phyloP scores from a whole-genome alignment of 2,888 invertebrate species.

The Ferdinandea cuprea region DNA sequence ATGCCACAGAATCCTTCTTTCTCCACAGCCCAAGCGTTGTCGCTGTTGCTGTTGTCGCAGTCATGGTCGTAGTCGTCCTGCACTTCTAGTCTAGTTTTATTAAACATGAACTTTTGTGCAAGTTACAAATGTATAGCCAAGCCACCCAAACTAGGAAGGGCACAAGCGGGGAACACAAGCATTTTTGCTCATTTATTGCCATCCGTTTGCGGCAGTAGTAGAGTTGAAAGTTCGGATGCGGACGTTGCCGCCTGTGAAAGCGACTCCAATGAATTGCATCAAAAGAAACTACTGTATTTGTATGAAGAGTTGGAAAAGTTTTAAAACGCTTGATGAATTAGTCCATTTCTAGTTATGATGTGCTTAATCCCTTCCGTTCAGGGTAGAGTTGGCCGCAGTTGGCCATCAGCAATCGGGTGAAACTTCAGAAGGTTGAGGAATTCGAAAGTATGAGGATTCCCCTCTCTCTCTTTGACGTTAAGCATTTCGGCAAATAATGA shows the following conservation, averaged over 20 bases:
- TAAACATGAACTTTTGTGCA: conserved; percentile 35
- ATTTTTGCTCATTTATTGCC: conserved; percentile 28
- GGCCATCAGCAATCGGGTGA: background rate
- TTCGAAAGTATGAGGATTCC: background rate
- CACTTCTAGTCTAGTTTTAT: conserved; percentile 37
- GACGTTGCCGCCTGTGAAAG: background rate
- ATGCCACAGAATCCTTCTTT: conserved; percentile 37
- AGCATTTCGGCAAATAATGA: conserved; percentile 26
- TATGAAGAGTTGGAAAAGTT: conserved; percentile 15
- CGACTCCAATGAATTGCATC: conserved; percentile 18
- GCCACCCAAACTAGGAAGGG: background rate
- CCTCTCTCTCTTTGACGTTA: too few species aligned
- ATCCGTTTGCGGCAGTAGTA: background rate
- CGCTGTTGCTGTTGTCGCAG: background rate
- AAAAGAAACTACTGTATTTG: conserved; percentile 7
- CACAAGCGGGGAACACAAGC: background rate
- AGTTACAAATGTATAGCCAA: conserved; percentile 33
- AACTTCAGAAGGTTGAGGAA: background rate
- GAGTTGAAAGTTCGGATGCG: too few species aligned
- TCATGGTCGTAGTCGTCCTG: background rate
- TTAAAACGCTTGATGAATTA: conserved; percentile 30
- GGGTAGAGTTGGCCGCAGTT: background rate
- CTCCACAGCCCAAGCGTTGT: background rate
- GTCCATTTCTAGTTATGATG: conserved; percentile 29
- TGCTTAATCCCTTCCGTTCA: conserved; percentile 30